Evolutionary conservation across 2,797 vertebrate species (phyloP).

Genomic region (Molossus molossus): DNA sequence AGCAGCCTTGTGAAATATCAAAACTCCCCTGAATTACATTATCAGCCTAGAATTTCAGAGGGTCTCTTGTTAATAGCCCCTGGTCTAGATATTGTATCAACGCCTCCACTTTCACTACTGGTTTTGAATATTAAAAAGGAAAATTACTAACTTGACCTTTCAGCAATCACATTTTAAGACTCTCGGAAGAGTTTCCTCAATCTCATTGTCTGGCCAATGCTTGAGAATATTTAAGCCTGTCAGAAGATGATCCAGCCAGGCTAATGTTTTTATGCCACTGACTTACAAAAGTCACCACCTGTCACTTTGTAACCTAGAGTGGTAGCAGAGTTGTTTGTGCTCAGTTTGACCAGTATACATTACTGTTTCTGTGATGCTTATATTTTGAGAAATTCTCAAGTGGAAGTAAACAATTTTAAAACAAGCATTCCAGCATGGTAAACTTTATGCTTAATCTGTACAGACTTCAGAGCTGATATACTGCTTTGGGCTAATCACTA

Average conservation of each 20-base stretch:
- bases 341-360: conserved; percentile 66
- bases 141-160: conserved; percentile 65
- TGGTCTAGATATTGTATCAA: not conserved
- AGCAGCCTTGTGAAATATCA: not conserved
- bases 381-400: conserved; percentile 76
- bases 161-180: conserved; percentile 38
- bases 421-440: conserved; percentile 36
- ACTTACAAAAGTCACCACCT: conserved; percentile 49
- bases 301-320: conserved; percentile 26
- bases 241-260: conserved; percentile 2
- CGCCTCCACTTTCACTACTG: not conserved
- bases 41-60: conserved; percentile 13
- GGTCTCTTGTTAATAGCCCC: not conserved
- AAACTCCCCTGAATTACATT: not conserved
- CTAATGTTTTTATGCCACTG: not conserved
- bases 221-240: not conserved
- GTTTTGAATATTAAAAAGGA: conserved; percentile 69
- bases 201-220: not conserved
- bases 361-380: not conserved
- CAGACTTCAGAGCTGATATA: conserved; percentile 64
- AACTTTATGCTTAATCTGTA: conserved; percentile 53
- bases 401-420: conserved; percentile 72
- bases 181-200: conserved; percentile 41
- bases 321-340: conserved; percentile 32
- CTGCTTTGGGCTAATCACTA: conserved; percentile 64